A percentile compares a stretch with the other conserved stretches of the same genome.
phyloP scores from a whole-genome alignment of 1,140 invertebrate species.

The Hirudo medicinalis region DNA sequence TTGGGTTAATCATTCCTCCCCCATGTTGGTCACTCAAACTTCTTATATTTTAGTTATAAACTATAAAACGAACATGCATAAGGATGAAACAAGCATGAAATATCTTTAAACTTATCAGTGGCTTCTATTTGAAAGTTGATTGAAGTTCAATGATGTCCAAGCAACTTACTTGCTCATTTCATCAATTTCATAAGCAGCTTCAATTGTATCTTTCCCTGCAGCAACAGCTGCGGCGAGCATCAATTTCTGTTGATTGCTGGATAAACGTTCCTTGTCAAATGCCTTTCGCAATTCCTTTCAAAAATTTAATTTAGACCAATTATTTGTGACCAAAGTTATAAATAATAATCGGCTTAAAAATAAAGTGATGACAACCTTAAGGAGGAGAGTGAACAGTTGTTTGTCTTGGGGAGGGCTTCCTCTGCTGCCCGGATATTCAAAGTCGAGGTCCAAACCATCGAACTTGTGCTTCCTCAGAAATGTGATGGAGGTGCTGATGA shows the following conservation, averaged over 20 bases:
- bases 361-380: conserved; percentile 48
- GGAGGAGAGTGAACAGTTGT: conserved; percentile 74
- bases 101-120: too few relatives aligned
- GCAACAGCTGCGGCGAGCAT: conserved; percentile 85
- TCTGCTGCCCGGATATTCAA: conserved; percentile 83
- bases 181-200: conserved; percentile 40
- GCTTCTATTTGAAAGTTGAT: too few relatives aligned
- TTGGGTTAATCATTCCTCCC: too few relatives aligned
- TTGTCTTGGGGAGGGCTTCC: conserved; percentile 80
- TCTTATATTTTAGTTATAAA: too few relatives aligned
- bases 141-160: too few relatives aligned
- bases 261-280: neutral
- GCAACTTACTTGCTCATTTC: neutral
- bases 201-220: conserved; percentile 48
- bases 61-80: too few relatives aligned
- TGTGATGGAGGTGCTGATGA: conserved; percentile 50
- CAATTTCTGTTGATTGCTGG: conserved; percentile 50
- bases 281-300: neutral
- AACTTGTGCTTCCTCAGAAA: conserved; percentile 82
- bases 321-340: too few relatives aligned
- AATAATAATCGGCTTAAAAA: neutral
- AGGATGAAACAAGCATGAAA: too few relatives aligned
- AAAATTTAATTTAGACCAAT: neutral
- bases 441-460: conserved; percentile 88
- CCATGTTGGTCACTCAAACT: too few relatives aligned